Percentiles rank a stretch among this genome's conserved stretches.
Evolutionary conservation across 2,113 vertebrate genomes (phyloP).

Genomic region (Brachypodius melanocephalos): DNA sequence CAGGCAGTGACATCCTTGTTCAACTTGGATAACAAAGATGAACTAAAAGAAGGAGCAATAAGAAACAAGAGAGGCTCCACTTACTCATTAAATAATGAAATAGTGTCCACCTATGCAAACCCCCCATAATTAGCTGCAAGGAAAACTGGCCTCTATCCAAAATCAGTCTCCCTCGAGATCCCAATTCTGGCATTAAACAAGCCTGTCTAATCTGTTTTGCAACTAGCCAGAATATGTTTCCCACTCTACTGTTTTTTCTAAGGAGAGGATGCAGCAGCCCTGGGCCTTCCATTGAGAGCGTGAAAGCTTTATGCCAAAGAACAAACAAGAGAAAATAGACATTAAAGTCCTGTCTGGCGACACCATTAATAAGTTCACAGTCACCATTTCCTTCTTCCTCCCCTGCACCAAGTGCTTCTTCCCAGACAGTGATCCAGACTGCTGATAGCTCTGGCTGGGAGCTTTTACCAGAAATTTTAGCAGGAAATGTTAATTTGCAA

Average conservation of each 20-base stretch:
- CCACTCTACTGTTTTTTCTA: neutral
- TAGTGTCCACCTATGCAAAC: neutral
- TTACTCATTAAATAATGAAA: neutral
- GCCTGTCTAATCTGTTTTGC: neutral
- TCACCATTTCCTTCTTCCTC: slow-evolving; percentile 67
- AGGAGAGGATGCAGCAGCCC: neutral
- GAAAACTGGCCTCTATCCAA: neutral
- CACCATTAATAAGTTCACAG: slow-evolving; percentile 58
- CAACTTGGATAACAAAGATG: neutral
- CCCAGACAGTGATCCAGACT: slow-evolving; percentile 64
- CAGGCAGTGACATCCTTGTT: neutral
- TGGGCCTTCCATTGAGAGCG: neutral
- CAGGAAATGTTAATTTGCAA: slow-evolving; percentile 59
- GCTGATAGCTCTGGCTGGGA: slow-evolving; percentile 59
- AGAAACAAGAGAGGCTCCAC: neutral
- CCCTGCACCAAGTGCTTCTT: slow-evolving; percentile 60
- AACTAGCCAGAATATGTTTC: neutral
- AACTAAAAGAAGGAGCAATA: neutral
- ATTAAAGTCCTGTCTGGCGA: slow-evolving; percentile 42
- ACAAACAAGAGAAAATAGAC: slow-evolving; percentile 46
- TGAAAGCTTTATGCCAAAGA: neutral
- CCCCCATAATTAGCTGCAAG: neutral
- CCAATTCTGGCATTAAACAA: neutral
- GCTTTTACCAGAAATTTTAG: slow-evolving; percentile 63
- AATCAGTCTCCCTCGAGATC: neutral